A percentile compares a stretch with the other conserved stretches of the same genome.
phyloP scores from a whole-genome alignment of 1,140 invertebrate species.

The Melitaea cinxia region DNA sequence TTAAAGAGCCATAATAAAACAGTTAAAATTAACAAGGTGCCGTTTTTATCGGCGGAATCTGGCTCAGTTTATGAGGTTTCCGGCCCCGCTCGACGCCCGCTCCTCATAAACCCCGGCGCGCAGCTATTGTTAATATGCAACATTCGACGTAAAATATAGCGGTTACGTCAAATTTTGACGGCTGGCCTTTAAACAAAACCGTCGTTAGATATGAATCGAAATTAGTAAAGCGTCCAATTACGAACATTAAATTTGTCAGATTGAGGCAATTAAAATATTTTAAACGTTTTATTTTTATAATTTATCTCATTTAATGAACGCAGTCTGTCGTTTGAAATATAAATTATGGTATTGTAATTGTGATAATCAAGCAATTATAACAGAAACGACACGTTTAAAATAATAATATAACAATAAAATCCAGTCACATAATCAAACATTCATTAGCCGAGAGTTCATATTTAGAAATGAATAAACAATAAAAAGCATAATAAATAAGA shows the following conservation, averaged over 20 bases:
- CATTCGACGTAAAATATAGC: conserved; percentile 60
- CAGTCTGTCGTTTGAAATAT: neutral
- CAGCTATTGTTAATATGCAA: conserved; percentile 57
- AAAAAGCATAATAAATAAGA: conserved; percentile 24
- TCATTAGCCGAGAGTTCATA: neutral
- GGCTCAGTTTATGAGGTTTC: conserved; percentile 70
- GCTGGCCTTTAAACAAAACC: conserved; percentile 35
- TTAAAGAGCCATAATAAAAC: conserved; percentile 69
- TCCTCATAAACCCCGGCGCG: conserved; percentile 55
- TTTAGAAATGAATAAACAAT: conserved; percentile 9
- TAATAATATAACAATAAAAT: neutral
- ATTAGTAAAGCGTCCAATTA: conserved; percentile 26
- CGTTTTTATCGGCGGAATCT: conserved; percentile 72
- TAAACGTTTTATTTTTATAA: neutral
- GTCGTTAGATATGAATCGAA: conserved; percentile 32
- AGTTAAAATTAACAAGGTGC: conserved; percentile 75
- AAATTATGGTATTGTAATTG: neutral
- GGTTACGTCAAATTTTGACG: conserved; percentile 50
- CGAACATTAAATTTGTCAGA: conserved; percentile 27
- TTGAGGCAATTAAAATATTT: conserved; percentile 10
- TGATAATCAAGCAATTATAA: neutral
- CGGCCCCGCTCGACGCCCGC: conserved; percentile 50
- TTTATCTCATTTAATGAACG: neutral
- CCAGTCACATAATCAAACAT: conserved; percentile 5
- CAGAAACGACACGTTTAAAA: neutral